Evolutionary conservation across 2,888 invertebrate species (phyloP), one percentile per base, ranked within the genome.

Genomic region (Argyra leucocephala): DNA sequence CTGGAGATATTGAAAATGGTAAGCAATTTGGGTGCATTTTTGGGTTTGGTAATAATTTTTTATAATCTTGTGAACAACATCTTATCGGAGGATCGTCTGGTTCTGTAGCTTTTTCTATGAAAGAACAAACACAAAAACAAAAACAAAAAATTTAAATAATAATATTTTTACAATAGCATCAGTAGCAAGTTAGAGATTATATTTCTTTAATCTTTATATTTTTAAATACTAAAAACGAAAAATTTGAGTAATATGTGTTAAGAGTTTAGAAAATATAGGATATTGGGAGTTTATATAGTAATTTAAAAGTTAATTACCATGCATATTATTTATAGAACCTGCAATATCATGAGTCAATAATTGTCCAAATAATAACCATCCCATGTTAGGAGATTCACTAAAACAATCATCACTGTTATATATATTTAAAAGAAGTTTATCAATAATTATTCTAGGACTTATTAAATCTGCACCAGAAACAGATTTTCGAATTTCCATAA

Each of bases 1-100:
- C 78, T 0, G 80, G 77, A 0, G 85, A 81, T 9, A 87, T 82
- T 18, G 75, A 76, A 69, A 87, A 86, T 0, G 86, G 84, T 58
- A 84, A 81, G 69, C 87, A 87, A 57, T 84, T 84, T 66, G 84
- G 84, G 73, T 86, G 85, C 69, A 76, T 75, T 73, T 78, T 75
- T 58, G 82, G 79, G 1, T 78, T 71, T 0, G 83, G 79, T 0
- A 84, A 73, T 10, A 81, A 73, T 60, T 78, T 80, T 0, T 74
- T 71, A 36, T 63, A 64, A 37, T 67, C 67, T 15, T 26, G 31
- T n/a, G 67, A 65, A 63, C 67, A 67, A 58, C 67, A 67, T 24
- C 64, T 64, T 24, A 64, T 59, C 15, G 64, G 63, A 6, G 22
- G 31, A 58, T 22, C 22, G 22, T 26, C 22, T 60, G 60, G 1